phyloP scores from a whole-genome alignment of 92 coral and sea anemone species.

The Pocillopora meandrina region DNA sequence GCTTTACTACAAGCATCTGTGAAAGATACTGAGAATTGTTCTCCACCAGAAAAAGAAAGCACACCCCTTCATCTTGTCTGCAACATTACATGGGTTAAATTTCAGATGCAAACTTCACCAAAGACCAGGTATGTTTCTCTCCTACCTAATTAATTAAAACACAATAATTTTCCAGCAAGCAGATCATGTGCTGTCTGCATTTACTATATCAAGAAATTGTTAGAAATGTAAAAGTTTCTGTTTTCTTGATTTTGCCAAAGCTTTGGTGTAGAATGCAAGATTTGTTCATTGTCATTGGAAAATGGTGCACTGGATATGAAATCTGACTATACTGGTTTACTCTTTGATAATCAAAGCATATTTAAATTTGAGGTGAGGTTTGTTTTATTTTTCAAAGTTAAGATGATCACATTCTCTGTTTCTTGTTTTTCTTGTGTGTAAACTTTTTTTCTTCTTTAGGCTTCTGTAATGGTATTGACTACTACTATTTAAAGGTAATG shows the following conservation, averaged over 20 bases:
- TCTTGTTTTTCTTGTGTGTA: background rate
- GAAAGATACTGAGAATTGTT: background rate
- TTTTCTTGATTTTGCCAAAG: slow-evolving; percentile 39
- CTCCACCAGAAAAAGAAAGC: background rate
- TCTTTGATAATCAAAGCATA: slow-evolving; percentile 70
- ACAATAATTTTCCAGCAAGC: no score
- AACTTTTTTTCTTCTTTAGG: background rate
- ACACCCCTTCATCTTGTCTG: slow-evolving; percentile 34
- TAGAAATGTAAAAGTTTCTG: background rate
- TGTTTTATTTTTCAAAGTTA: background rate
- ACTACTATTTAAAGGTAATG: no score
- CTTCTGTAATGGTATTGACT: background rate
- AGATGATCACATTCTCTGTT: background rate
- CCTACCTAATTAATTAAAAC: no score
- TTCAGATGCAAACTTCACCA: slow-evolving; percentile 79
- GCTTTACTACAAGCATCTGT: background rate
- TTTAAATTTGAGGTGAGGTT: slow-evolving; percentile 76
- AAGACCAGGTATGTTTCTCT: slow-evolving; percentile 63
- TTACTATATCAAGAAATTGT: background rate
- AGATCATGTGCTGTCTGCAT: no score
- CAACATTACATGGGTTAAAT: slow-evolving; percentile 60
- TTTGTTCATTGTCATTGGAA: slow-evolving; percentile 54
- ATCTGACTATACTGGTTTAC: slow-evolving; percentile 60
- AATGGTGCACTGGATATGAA: slow-evolving; percentile 49
- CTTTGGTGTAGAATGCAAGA: slow-evolving; percentile 81